A percentile compares a stretch with the other conserved stretches of the same genome.
These are phyloP conservation scores for Drosophila fungiperda DNA, from an alignment of 2,888 invertebrate species.

Conservation along the genomic window DNA sequence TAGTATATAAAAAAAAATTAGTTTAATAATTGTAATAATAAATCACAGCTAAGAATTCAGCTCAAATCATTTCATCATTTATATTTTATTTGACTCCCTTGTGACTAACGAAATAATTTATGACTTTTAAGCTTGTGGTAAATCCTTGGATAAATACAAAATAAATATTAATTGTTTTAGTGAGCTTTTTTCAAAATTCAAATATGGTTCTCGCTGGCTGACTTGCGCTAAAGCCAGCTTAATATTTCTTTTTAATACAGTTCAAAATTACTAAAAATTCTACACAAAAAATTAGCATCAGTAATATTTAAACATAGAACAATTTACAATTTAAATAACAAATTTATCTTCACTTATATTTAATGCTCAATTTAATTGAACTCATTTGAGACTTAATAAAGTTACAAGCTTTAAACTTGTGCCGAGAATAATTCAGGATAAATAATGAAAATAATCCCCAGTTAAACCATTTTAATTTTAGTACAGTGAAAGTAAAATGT, in stretches of 20 bases:
- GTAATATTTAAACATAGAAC: not conserved
- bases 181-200: not conserved
- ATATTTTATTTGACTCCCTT: not conserved
- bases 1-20: too few species aligned
- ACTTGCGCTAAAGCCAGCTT: not conserved
- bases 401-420: not conserved
- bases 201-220: not conserved
- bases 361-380: not conserved
- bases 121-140: not conserved
- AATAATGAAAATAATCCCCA: not conserved
- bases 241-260: not conserved
- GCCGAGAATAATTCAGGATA: not conserved
- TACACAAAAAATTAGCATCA: not conserved
- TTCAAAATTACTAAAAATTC: not conserved
- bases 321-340: not conserved
- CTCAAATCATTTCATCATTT: not conserved
- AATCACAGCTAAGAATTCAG: not conserved
- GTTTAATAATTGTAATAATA: not conserved
- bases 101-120: not conserved
- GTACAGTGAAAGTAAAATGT: not conserved
- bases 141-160: not conserved
- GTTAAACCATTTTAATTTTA: not conserved
- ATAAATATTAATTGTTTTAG: slow-evolving; percentile 1
- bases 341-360: not conserved
- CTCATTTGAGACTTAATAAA: not conserved